Base-by-base conservation (phyloP, 2,888 invertebrate genomes). In the Aphodius sticticus region DNA sequence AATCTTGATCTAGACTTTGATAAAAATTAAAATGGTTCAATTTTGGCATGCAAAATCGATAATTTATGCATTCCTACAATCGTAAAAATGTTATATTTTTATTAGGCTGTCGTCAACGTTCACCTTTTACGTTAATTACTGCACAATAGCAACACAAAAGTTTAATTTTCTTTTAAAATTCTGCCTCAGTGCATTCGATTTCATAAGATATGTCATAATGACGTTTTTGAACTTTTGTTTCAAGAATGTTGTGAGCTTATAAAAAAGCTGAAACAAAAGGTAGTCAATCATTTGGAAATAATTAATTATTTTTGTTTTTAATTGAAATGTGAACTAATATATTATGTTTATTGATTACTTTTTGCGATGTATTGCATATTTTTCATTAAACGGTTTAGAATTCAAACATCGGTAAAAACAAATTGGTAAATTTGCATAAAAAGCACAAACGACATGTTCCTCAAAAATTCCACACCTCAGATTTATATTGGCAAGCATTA, bases 1-100 rank as follows among this genome's bases (percentile, higher is more conserved):
- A 53, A 53, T 53, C 53, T 53, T 53, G 53, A 53, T 53, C 53
- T 53, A 53, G 53, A 53, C 53, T 53, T 53, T 53, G 53, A 53
- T 53, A 53, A 53, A 53, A 53, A 53, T 53, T 9, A 53, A 53
- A 9, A 9, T 12, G 12, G 53, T 53, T 5, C 53, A 53, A 53
- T 53, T 53, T 26, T 12, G 6, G 3, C 53, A 53, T 53, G 53
- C 53, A 53, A 53, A 53, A 53, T 53, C 53, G 53, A 53, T 53
- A 53, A 53, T 53, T 53, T 53, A 53, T 53, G 53, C 53, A 53
- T 53, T 53, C 53, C 53, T 53, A 12, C 12, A 53, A 53, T 53
- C 7, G 53, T 53, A 53, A 53, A 53, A 53, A 53, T 53, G 53
- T 12, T 53, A 53, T 12, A 53, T 53, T 53, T 53, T 53, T 53